Percentiles rank a stretch among this genome's conserved stretches.
phyloP scores from a whole-genome alignment of 1,140 invertebrate species.

The Liolophura sinensis region DNA sequence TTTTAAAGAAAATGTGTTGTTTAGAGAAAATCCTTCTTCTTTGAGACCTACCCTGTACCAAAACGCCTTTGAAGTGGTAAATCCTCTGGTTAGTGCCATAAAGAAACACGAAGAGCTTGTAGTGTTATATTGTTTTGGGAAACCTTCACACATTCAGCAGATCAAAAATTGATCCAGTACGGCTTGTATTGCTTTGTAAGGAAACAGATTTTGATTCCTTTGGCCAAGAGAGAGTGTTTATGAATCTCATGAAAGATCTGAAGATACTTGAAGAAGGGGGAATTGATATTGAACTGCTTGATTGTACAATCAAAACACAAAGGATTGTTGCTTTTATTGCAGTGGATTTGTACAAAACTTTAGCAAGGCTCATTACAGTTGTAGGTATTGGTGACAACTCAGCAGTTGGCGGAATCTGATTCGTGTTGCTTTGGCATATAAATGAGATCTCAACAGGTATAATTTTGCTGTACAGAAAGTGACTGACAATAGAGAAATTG shows the following conservation, averaged over 20 bases:
- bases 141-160: constrained; percentile 1
- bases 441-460: neutral
- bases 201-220: neutral
- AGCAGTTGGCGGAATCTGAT: too few species aligned
- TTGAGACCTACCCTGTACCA: constrained; percentile 1
- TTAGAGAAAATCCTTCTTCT: constrained; percentile 4
- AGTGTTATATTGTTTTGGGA: constrained; percentile 2
- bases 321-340: too few species aligned
- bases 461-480: neutral
- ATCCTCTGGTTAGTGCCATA: too few species aligned
- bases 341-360: too few species aligned
- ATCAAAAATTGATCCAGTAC: constrained; percentile 8
- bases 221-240: constrained; percentile 2
- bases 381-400: too few species aligned
- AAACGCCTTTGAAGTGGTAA: constrained; percentile 2
- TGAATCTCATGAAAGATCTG: too few species aligned
- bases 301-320: too few species aligned
- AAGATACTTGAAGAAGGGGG: too few species aligned
- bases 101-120: neutral
- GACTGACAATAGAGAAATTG: neutral
- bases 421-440: too few species aligned
- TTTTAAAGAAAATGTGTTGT: constrained; percentile 7
- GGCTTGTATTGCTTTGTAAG: constrained; percentile 1
- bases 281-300: too few species aligned
- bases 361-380: too few species aligned